These are phyloP conservation scores for Dicyrtomina minuta DNA, from an alignment of 2,888 invertebrate species.

Conservation along the genomic window DNA sequence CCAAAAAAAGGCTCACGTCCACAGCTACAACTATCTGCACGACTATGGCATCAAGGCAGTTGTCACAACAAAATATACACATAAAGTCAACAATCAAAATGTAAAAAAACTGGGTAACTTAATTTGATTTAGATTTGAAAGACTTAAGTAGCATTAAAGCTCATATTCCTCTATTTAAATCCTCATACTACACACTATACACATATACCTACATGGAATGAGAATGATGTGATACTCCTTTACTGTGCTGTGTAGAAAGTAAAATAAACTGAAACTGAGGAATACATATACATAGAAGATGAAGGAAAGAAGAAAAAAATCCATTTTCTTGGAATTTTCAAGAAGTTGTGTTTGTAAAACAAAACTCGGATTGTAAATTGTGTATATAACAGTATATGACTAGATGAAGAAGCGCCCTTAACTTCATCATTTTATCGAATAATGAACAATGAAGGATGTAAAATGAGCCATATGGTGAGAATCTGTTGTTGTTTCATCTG, in stretches of 20 bases:
- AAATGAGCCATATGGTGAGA: conserved; percentile 33
- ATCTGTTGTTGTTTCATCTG: conserved; percentile 32
- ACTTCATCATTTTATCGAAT: conserved; percentile 27
- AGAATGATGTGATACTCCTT: not conserved
- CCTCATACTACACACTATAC: not conserved
- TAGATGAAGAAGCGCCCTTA: conserved; percentile 31
- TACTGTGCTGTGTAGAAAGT: too few species aligned
- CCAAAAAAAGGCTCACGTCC: too few species aligned
- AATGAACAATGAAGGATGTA: conserved; percentile 25
- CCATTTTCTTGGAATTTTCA: conserved; percentile 11
- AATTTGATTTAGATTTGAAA: conserved; percentile 16
- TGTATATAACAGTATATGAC: conserved; percentile 15
- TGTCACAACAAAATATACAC: not conserved
- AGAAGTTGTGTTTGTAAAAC: conserved; percentile 18
- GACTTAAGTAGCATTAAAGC: conserved; percentile 27
- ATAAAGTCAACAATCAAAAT: not conserved
- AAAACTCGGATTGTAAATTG: conserved; percentile 14
- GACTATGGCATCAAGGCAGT: too few species aligned
- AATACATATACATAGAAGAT: too few species aligned
- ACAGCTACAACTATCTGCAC: too few species aligned
- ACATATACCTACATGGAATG: not conserved
- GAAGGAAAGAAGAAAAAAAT: not conserved
- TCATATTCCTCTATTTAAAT: not conserved
- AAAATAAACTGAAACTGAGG: too few species aligned
- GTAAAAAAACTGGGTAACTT: not conserved